Base-by-base conservation (phyloP, 2,113 vertebrate species). In the Colinus virginianus region DNA sequence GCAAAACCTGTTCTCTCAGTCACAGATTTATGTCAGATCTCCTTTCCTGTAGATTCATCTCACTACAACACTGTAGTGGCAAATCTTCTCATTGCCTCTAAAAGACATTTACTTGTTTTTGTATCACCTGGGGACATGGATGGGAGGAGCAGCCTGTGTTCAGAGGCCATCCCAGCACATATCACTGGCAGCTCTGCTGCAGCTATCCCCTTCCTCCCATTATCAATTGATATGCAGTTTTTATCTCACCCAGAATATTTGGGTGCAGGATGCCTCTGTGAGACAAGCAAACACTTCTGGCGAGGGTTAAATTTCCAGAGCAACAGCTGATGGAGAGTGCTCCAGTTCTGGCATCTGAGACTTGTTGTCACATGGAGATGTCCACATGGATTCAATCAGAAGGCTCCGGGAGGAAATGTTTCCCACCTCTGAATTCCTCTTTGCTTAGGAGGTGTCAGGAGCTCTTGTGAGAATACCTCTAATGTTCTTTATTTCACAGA, bases 401-500 rank as follows among this genome's bases (percentile, higher is more conserved):
- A 6, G 63, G 30, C 71, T 87, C 63, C 62, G 78, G 62, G 59
- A 83, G 86, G 77, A 38, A 78, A 45, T 55, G 32, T 48, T 77
- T 72, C 86, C 79, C 83, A 77, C 71, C 83, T 80, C 76, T 66
- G 86, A 79, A 38, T 58, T 32, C 61, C 21, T 53, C 40, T 23
- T 13, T 66, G 53, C 30, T 36, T 66, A 38, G 49, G 64, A 55
- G 86, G 46, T 43, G 64, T 13, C 74, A 36, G 56, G 49, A 86
- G 48, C 79, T 55, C 61, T 48, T 8, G 9, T 5, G 53, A 88
- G 83, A 93, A 94, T 79, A 71, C 26, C 51, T 59, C 64, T 67
- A 30, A 23, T 11, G 42, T 62, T 91, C 89, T 90, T 75, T 86
- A 3, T 94, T 94, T 94, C 91, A 76, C 85, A 95, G 92, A 62